These are phyloP conservation scores for Colletes gigas DNA, from an alignment of 1,140 invertebrate genomes.

Conservation along the genomic window DNA sequence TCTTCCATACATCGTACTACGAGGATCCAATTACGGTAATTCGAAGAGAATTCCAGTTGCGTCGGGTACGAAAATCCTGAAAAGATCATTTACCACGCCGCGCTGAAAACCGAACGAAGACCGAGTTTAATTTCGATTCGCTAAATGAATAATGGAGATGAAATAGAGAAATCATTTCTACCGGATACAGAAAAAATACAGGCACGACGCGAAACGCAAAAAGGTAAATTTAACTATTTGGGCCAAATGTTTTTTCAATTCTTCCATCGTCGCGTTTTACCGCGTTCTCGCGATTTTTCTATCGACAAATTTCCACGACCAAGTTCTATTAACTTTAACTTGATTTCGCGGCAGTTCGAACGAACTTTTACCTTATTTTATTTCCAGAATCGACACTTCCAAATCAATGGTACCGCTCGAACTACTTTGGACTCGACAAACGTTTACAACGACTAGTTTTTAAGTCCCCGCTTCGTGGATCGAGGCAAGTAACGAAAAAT, in stretches of 20 bases:
- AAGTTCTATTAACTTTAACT: no score
- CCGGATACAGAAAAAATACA: not conserved
- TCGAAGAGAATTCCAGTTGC: no score
- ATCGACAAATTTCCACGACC: not conserved
- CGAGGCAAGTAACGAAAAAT: not conserved
- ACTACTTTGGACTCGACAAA: not conserved
- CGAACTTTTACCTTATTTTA: not conserved
- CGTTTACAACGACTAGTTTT: not conserved
- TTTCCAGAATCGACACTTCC: not conserved
- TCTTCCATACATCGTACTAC: no score
- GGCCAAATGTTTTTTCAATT: not conserved
- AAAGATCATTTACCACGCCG: not conserved
- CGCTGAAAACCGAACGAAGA: not conserved
- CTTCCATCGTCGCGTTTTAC: not conserved
- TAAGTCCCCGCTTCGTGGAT: not conserved
- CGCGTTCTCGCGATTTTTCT: conserved; percentile 18
- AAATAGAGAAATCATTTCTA: not conserved
- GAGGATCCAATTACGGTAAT: no score
- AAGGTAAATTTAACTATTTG: conserved; percentile 11
- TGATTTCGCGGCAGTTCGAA: not conserved
- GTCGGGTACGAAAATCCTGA: not conserved
- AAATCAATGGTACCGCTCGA: not conserved
- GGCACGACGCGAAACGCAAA: not conserved
- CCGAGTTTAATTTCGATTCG: not conserved
- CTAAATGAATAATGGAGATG: not conserved